These are phyloP conservation scores for Pristionchus japonicus DNA, from an alignment of 2,888 invertebrate species.

Conservation along the genomic window DNA sequence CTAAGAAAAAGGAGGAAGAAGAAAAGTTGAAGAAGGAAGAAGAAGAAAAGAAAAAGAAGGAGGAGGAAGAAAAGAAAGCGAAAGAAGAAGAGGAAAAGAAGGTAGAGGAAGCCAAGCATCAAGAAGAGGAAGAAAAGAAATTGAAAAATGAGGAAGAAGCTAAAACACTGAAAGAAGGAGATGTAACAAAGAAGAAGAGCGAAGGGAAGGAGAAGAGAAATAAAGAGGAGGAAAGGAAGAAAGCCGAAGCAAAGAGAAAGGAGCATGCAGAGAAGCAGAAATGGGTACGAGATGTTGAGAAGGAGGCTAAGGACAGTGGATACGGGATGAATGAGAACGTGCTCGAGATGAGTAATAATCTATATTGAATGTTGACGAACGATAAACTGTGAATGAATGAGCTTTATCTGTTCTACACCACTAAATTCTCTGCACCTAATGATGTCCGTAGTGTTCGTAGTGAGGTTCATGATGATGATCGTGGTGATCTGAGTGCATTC, in stretches of 20 bases:
- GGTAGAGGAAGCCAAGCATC: background rate
- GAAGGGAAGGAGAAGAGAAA: background rate
- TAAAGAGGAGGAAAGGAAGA: background rate
- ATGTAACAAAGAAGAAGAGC: too few relatives aligned
- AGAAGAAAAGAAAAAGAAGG: too few relatives aligned
- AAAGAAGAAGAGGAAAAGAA: too few relatives aligned
- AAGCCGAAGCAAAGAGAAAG: background rate
- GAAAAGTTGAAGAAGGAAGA: too few relatives aligned
- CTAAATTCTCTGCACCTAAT: background rate
- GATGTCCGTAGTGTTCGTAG: background rate
- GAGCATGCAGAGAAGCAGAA: background rate
- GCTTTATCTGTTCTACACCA: background rate
- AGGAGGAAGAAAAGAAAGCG: too few relatives aligned
- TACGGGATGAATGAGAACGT: too few relatives aligned
- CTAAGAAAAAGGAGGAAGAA: too few relatives aligned
- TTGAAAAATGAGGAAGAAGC: background rate
- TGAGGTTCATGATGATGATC: background rate
- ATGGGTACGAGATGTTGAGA: background rate
- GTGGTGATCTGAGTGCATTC: too few relatives aligned
- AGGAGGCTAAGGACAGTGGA: background rate
- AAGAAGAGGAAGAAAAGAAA: background rate
- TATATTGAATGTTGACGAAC: too few relatives aligned
- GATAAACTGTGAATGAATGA: too few relatives aligned
- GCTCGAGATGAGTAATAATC: too few relatives aligned
- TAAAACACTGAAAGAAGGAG: too few relatives aligned